Evolutionary conservation across 2,888 invertebrate genomes (phyloP), one percentile per base, ranked within the genome.

Genomic region (Micropterix aruncella): DNA sequence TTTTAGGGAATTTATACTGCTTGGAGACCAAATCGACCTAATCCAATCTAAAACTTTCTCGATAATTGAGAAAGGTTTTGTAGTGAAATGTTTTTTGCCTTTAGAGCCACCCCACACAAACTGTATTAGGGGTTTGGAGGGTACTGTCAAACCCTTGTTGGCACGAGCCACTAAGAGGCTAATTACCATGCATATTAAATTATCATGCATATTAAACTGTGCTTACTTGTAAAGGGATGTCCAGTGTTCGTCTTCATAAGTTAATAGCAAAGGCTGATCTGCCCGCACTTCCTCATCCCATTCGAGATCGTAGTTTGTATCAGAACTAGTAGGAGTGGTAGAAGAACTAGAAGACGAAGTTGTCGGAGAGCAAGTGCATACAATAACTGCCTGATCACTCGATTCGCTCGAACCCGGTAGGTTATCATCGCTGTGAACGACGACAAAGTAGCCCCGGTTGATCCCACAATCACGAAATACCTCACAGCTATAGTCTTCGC

Each of bases 261-360:
- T 69, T 46, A 66, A 67, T 46, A 66, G 61, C 38, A 66, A 67
- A 46, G 66, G 61, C 38, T 70, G 68, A 49, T 70, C 73, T 54
- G 70, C 73, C 18, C 68, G 71, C 50, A 83, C 77, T 54, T 85
- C 83, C 58, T 80, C 79, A 57, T 84, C 83, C 84, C 85, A 85
- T 58, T 84, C 83, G 37, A 85, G 62, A 41, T 77, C 80, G 53
- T 77, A 77, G 75, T 76, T 77, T 12, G 74, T 12, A 7, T 27
- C 27, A 5, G 27, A 27, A 70, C 43, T 70, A 70, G 57, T 61
- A 44, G 60, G 65, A 16, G 67, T 62, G 16, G 65, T 62, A 37
- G 62, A 56, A 16, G 50, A 39, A 63, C 56, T 45, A 57, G 62
- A 38, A 59, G 40, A 3, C 64, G 60, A 19, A 63, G 61, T 47